phyloP scores from a whole-genome alignment of 2,797 vertebrate genomes.

The Eidolon dupreanum region DNA sequence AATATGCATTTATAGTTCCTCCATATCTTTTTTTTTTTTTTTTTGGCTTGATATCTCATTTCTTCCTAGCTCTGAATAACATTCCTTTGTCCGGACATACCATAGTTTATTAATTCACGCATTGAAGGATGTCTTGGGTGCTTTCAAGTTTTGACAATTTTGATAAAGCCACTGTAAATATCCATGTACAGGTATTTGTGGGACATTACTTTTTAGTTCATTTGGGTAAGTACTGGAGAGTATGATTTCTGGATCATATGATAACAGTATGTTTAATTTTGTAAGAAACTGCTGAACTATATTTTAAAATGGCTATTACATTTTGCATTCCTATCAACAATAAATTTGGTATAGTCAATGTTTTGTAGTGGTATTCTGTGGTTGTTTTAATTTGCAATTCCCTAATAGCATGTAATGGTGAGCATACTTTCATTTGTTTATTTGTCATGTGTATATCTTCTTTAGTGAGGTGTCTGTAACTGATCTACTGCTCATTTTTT shows the following conservation, averaged over 20 bases:
- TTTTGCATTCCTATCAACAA: not conserved
- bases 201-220: not conserved
- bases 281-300: not conserved
- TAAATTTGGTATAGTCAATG: not conserved
- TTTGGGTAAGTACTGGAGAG: not conserved
- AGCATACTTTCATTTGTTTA: not conserved
- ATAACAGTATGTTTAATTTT: not conserved
- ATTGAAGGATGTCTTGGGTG: not conserved
- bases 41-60: not conserved
- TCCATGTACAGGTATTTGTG: not conserved
- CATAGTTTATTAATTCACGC: not conserved
- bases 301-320: not conserved
- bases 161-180: not conserved
- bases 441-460: not conserved
- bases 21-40: not conserved
- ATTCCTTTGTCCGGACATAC: not conserved
- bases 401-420: not conserved
- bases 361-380: not conserved
- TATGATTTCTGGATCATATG: not conserved
- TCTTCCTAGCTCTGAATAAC: not conserved
- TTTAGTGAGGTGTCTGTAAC: not conserved
- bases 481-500: not conserved
- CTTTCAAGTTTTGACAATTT: not conserved
- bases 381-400: not conserved
- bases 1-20: not conserved